Base-by-base conservation (phyloP, 2,113 vertebrate species). In the Gadus macrocephalus region DNA sequence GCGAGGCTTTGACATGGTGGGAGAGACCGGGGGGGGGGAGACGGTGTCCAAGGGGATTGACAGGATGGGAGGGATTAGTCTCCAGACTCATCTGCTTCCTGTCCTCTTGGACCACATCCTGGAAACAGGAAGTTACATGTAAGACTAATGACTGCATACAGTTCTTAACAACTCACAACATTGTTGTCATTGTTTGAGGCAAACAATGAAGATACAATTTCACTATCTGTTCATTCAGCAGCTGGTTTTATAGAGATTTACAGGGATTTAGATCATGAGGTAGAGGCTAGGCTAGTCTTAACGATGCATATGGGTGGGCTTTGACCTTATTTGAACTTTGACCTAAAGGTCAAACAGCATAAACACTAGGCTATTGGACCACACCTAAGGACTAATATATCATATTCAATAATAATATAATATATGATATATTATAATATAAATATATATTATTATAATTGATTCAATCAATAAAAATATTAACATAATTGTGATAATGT, bases 1-100 rank as follows among this genome's bases (percentile, higher is more conserved):
- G 85, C 69, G 53, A 81, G 71, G 81, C 76, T 85, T 78, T 87
- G 83, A 80, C 83, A 81, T 87, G 86, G 81, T 82, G 83, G 75
- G 83, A 81, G 81, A 83, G 80, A 81, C 19, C 42, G 42, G 42
- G 38, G 38, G 38, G 76, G 77, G 80, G 80, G 78, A 86, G 83
- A 84, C 80, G 87, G 83, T 88, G 86, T 86, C 80, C 81, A 74
- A 76, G 82, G 85, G 88, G 88, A 90, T 89, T 79, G 87, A 89
- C 88, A 79, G 86, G 84, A 87, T 86, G 82, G 81, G 80, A 71
- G 86, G 87, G 86, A 89, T 88, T 86, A 88, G 75, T 79, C 76
- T 75, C 80, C 80, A 82, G 78, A 84, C 85, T 86, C 82, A 77
- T 86, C 83, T 85, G 66, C 75, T 73, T 63, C 68, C 66, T 58